phyloP scores from a whole-genome alignment of 2,888 invertebrate genomes.

The Pyrochroa serraticornis region DNA sequence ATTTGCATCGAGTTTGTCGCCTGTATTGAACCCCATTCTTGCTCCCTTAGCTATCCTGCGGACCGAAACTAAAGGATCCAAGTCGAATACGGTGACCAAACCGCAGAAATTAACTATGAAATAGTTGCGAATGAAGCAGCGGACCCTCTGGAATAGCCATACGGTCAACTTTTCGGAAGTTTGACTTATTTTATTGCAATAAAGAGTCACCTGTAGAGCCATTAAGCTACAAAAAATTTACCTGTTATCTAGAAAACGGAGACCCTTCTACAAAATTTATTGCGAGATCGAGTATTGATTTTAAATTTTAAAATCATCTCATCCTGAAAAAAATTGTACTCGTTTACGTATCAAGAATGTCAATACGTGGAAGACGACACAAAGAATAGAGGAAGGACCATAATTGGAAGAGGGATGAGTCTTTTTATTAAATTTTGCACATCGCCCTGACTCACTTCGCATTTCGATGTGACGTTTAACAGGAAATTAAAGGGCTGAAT shows the following conservation, averaged over 20 bases:
- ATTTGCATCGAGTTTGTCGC: neutral
- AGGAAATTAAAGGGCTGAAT: constrained; percentile 32
- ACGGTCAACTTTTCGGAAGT: neutral
- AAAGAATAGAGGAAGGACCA: neutral
- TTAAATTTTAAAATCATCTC: constrained; percentile 23
- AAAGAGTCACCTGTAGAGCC: constrained; percentile 9
- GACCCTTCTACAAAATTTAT: neutral
- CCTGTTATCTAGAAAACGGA: constrained; percentile 2
- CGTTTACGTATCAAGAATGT: constrained; percentile 10
- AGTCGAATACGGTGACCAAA: neutral
- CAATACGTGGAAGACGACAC: constrained; percentile 1
- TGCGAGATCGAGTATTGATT: constrained; percentile 24
- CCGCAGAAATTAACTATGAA: neutral
- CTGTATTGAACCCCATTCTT: neutral
- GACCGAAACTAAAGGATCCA: neutral
- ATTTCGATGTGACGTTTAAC: constrained; percentile 23
- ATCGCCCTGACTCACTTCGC: constrained; percentile 19
- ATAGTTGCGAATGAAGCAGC: neutral
- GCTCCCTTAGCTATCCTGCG: neutral
- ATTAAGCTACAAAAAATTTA: constrained; percentile 5
- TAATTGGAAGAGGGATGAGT: neutral
- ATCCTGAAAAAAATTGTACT: constrained; percentile 7
- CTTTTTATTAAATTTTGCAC: constrained; percentile 26
- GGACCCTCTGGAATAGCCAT: neutral
- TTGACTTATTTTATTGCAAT: neutral